Base-by-base conservation (phyloP, 2,797 vertebrate genomes). In the Anguilla obscura region DNA sequence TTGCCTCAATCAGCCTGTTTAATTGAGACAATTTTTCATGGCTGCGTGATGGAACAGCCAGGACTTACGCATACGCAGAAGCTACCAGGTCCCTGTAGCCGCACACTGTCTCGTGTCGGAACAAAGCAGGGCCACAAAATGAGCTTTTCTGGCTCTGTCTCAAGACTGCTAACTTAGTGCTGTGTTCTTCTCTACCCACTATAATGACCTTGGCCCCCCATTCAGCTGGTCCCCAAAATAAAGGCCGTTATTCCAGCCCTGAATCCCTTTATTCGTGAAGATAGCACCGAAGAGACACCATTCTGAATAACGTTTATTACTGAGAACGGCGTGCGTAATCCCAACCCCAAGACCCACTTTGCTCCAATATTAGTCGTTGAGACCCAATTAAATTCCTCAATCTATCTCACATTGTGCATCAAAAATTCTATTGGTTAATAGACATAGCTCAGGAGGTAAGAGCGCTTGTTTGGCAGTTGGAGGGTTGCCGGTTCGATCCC, bases 1-100 rank as follows among this genome's bases (percentile, higher is more conserved):
- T 95, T 94, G 93, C 90, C 92, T 91, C 92, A 94, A 95, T 94
- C 92, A 93, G 91, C 82, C 90, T 90, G 88, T 93, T 92, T 93
- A 95, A 95, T 94, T 40, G 86, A 89, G 90, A 92, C 91, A 88
- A 94, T 96, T 93, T 93, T 91, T 94, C 93, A 93, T 56, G 88
- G 90, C 87, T n/a, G 79, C 88, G 45, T 90, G 85, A 88, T 21
- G 30, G 80, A 69, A 85, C 90, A 88, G 60, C 90, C 90, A 86
- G 45, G 82, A 88, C 91, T 91, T 21, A 24, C 58, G 33, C 58
- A n/a, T 7, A 18, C 4, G 58, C 16, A 7, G 84, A 85, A 60
- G 18, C 18, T 21, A 36, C 58, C 84, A 1, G 33, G 84, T 45
- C 36, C 84, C 36, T 14, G 36, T 85, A 66, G 36, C 18, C 24